Conservation (phyloP, 2,888 invertebrate genomes). For the Tenthredo distinguenda region DNA sequence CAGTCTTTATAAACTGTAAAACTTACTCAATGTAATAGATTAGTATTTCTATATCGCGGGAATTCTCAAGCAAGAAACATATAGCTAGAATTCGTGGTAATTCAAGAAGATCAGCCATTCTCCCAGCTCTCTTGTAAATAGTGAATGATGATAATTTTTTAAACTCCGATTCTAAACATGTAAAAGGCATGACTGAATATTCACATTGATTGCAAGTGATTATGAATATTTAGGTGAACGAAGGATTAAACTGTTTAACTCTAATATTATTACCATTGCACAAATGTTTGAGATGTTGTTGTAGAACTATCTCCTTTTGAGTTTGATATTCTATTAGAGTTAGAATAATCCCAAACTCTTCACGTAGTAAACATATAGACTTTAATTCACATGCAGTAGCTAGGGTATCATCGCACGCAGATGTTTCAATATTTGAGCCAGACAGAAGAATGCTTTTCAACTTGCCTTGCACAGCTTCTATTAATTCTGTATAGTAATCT, state of each 20-base stretch:
- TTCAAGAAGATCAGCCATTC: conserved; percentile 63
- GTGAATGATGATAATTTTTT: conserved; percentile 49
- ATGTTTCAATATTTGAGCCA: conserved; percentile 39
- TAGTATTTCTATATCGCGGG: conserved; percentile 59
- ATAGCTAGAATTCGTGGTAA: conserved; percentile 61
- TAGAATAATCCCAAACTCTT: conserved; percentile 63
- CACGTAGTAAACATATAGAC: conserved; percentile 63
- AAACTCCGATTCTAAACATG: conserved; percentile 49
- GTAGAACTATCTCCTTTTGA: conserved; percentile 61
- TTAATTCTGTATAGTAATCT: conserved; percentile 64
- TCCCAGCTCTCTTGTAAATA: conserved; percentile 60
- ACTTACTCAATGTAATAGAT: conserved; percentile 63
- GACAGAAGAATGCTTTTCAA: conserved; percentile 58
- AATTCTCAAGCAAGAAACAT: conserved; percentile 60
- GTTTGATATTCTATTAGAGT: conserved; percentile 60
- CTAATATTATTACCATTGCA: conserved; percentile 59
- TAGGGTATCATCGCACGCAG: conserved; percentile 53
- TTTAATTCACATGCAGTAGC: conserved; percentile 61
- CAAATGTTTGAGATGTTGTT: conserved; percentile 59
- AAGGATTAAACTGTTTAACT: conserved; percentile 23
- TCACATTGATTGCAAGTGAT: background rate
- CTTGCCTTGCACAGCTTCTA: conserved; percentile 63
- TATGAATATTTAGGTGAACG: background rate
- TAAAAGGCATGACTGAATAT: conserved; percentile 43
- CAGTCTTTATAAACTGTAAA: background rate